These are phyloP conservation scores for Masticophis lateralis DNA, from an alignment of 2,797 vertebrate species.

Conservation along the genomic window DNA sequence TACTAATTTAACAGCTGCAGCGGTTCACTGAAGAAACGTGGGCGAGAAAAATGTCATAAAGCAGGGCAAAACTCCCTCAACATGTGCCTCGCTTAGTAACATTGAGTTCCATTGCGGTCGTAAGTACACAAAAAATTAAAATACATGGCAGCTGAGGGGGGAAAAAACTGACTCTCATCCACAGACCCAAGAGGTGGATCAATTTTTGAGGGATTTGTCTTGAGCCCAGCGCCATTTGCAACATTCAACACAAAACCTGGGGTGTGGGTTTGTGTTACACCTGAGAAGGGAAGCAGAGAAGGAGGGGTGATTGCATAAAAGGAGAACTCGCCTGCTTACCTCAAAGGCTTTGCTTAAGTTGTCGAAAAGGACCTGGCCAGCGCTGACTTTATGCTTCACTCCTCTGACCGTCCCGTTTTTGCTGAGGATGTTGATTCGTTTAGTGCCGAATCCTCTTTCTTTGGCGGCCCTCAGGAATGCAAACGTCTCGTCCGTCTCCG, in stretches of 20 bases:
- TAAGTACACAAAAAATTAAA: neutral
- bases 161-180: neutral
- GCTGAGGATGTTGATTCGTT: constrained; percentile 94
- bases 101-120: too few species aligned
- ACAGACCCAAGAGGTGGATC: neutral
- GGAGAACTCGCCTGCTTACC: constrained; percentile 74
- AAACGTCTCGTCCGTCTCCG: constrained; percentile 84
- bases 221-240: neutral
- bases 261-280: neutral
- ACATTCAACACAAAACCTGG: neutral
- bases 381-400: constrained; percentile 97
- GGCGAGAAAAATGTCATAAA: too few species aligned
- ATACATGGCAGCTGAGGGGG: neutral
- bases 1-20: too few species aligned
- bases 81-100: too few species aligned
- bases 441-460: constrained; percentile 83
- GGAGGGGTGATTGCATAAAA: neutral
- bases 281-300: neutral
- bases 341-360: constrained; percentile 83
- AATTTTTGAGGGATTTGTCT: too few species aligned
- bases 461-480: constrained; percentile 83
- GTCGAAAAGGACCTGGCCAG: constrained; percentile 92
- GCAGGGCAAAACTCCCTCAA: too few species aligned
- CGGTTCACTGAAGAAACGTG: too few species aligned
- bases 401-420: constrained; percentile 97